These are phyloP conservation scores for Coecobrya sp. DNA, from an alignment of 2,888 invertebrate genomes.

Conservation along the genomic window DNA sequence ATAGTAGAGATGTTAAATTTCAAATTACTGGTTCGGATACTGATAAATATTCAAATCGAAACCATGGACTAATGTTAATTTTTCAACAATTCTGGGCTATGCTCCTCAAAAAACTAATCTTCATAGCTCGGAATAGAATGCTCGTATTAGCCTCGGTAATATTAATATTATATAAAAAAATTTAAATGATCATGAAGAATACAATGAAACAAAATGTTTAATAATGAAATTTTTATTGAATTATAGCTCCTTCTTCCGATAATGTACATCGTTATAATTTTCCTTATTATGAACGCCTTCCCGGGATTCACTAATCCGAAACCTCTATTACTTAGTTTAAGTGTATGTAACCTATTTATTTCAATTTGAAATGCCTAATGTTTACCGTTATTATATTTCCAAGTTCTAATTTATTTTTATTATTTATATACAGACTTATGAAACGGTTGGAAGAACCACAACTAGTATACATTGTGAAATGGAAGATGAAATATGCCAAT, in stretches of 20 bases:
- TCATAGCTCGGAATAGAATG: conserved; percentile 91
- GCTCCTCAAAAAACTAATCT: conserved; percentile 90
- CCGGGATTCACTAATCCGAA: conserved; percentile 89
- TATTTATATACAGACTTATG: conserved; percentile 79
- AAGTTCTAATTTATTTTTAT: conserved; percentile 10
- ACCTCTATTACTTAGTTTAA: conserved; percentile 89
- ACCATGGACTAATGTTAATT: conserved; percentile 87
- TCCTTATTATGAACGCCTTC: conserved; percentile 90
- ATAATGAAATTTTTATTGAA: conserved; percentile 27
- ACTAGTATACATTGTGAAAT: conserved; percentile 82
- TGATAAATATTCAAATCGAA: conserved; percentile 39
- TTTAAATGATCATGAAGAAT: no score
- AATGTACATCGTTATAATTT: conserved; percentile 89
- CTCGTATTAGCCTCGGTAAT: conserved; percentile 89
- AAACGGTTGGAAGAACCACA: conserved; percentile 82
- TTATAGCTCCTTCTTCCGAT: conserved; percentile 56
- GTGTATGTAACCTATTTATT: no score
- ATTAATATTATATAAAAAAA: no score
- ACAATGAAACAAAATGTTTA: conserved; percentile 8
- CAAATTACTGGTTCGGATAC: neutral
- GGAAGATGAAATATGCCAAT: conserved; percentile 73
- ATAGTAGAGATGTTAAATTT: conserved; percentile 23
- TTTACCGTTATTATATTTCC: no score
- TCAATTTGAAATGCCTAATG: no score
- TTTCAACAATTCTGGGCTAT: conserved; percentile 91